Evolutionary conservation across 2,113 vertebrate genomes (phyloP), one percentile per base, ranked within the genome.

Genomic region (Formicarius rufipectus): DNA sequence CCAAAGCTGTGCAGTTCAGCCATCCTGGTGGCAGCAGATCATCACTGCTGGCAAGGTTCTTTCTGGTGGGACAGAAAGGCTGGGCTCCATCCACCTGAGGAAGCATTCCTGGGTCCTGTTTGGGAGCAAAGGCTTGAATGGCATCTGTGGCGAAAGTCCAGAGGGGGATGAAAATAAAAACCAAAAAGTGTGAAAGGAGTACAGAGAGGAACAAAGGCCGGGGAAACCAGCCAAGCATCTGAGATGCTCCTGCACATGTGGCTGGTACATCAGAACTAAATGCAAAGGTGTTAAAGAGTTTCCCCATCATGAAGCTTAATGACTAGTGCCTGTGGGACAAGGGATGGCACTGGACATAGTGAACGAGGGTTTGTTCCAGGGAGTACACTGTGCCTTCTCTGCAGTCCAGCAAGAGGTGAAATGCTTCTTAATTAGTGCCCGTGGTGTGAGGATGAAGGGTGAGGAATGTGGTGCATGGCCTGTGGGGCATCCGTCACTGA

Each of bases 381-480:
- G 27, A 66, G 52, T 20, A 33, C 37, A 35, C 1, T 64, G 1
- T 21, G 22, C 11, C 9, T 47, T 49, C 50, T 42, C 64, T 72
- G 63, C 30, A 85, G 44, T 45, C 45, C 75, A 64, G 49, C 37
- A 22, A 9, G 40, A 56, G 69, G 30, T 42, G 56, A 66, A 76
- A 39, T 18, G 7, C 44, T 81, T 8, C 1, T 76, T 86, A 45
- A 59, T 69, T 44, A 16, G 15, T 10, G 45, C 12, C 31, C 39
- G 53, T 30, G 6, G 20, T 7, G 44, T 23, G 31, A 82, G 50
- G 53, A 33, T 0, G 0, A 25, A 49, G 69, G 30, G 25, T 1
- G 74, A 67, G 60, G 42, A 60, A 42, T 2, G 0, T 28, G n/a
- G 35, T 39, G 15, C 22, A 2, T 5, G 28, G 39, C 69, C 50